Evolutionary conservation across 2,113 vertebrate genomes (phyloP).

Genomic region (Sylvia atricapilla): DNA sequence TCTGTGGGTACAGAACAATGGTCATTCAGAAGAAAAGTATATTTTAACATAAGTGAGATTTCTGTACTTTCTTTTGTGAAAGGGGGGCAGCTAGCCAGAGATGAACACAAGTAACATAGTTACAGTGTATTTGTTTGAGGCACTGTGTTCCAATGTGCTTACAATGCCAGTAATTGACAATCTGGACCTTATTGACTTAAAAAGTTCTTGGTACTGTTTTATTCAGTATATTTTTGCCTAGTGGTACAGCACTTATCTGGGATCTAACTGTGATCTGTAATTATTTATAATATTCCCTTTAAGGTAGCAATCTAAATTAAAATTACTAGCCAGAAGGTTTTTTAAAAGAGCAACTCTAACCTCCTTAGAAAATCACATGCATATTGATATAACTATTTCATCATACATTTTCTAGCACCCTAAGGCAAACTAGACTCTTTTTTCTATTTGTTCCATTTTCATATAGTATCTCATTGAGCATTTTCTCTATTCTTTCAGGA

Average conservation of each 20-base stretch:
- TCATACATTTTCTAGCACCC: constrained; percentile 4
- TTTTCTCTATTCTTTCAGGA: not conserved
- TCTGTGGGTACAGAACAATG: not conserved
- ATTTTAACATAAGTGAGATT: not conserved
- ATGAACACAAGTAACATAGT: not conserved
- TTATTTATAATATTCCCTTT: constrained; percentile 61
- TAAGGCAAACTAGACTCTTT: not conserved
- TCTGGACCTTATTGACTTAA: not conserved
- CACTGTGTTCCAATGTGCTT: not conserved
- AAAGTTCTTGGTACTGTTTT: constrained; percentile 3
- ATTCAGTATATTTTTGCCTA: constrained; percentile 22
- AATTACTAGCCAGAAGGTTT: constrained; percentile 55
- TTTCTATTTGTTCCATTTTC: not conserved
- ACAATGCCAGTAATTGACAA: not conserved
- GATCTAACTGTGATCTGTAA: constrained; percentile 56
- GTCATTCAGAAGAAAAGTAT: not conserved
- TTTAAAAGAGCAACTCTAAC: not conserved
- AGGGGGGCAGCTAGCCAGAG: not conserved
- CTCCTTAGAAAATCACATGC: constrained; percentile 26
- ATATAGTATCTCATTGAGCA: not conserved
- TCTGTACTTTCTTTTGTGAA: not conserved
- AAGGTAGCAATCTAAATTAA: constrained; percentile 60
- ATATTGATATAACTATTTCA: constrained; percentile 41
- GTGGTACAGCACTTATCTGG: constrained; percentile 21
- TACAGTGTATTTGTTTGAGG: not conserved